Base-by-base conservation (phyloP, 2,888 invertebrate species). In the Macrosoma leucophasiata region DNA sequence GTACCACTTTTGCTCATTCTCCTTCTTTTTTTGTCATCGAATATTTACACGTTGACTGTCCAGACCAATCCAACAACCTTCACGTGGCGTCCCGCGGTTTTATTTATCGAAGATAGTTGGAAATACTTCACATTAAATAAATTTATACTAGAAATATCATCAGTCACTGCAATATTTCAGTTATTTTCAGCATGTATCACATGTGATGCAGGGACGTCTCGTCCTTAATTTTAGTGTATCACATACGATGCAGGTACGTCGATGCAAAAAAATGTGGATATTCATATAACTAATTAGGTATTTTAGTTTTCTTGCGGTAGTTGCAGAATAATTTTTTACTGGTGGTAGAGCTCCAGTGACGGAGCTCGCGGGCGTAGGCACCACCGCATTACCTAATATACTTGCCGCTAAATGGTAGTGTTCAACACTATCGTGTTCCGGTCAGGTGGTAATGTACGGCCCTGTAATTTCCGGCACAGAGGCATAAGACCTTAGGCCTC, bases 151-250 rank as follows among this genome's bases (percentile, higher is more conserved):
- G 19, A 19, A n/a, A 19, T 19, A 8, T 19, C n/a, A 8, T 19
- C 19, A 8, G 7, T 19, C 19, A 19, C 19, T 19, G 19, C 9
- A 19, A 19, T 19, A 19, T 19, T n/a, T 19, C 9, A 19, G 19
- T 19, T 19, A 19, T 19, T 19, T 19, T 19, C 19, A 19, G 19
- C 19, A 19, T 19, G 19, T 19, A 19, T 19, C 19, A 19, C 19
- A 19, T 19, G 19, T 19, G 19, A 19, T 19, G 9, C 19, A 3
- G 19, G 19, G 19, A 19, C 19, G 19, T 19, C 19, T 19, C 19
- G 19, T 7, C 19, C 19, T 19, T 19, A 19, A 19, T 19, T 19
- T 19, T 19, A 19, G 19, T 19, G 19, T 19, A 19, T 19, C 19
- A 19, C 19, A 19, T 19, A 19, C 9, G 19, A 19, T 19, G 19